These are phyloP conservation scores for Archips xylosteana DNA, from an alignment of 2,888 invertebrate species.

Conservation along the genomic window DNA sequence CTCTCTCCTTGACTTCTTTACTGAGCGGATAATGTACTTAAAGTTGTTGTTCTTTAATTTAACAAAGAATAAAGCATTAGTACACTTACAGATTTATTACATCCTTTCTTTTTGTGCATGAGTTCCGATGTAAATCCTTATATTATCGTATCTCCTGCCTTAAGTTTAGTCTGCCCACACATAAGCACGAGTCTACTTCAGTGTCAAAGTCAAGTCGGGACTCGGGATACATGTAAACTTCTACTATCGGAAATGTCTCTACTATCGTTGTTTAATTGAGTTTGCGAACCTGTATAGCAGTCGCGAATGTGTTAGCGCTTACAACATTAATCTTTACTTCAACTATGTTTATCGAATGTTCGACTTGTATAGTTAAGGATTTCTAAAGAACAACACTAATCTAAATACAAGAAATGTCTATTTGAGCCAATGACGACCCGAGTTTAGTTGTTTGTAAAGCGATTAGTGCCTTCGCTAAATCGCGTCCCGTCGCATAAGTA, in stretches of 20 bases:
- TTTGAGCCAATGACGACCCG: background rate
- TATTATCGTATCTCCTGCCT: background rate
- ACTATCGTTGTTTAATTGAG: conserved; percentile 10
- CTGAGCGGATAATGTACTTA: background rate
- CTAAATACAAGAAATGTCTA: background rate
- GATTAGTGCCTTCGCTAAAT: conserved; percentile 32
- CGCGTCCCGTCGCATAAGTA: conserved; percentile 18
- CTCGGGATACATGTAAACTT: background rate
- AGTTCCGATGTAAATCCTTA: background rate
- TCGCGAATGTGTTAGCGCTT: background rate
- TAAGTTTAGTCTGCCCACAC: background rate
- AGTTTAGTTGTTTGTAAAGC: conserved; percentile 22
- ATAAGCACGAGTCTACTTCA: background rate
- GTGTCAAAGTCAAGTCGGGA: background rate
- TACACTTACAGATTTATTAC: too few species aligned
- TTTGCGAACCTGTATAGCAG: background rate
- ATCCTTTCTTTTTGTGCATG: background rate
- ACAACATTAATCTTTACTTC: background rate
- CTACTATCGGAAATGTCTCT: background rate
- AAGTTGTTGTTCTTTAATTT: too few species aligned
- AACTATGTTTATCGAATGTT: background rate
- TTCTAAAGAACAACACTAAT: background rate
- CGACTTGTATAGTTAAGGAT: background rate
- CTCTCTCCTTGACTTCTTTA: background rate
- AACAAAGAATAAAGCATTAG: too few species aligned